A percentile compares a stretch with the other conserved stretches of the same genome.
Conservation (phyloP, 53 echinoderm and acorn worm genomes). For the Antedon mediterranea region DNA sequence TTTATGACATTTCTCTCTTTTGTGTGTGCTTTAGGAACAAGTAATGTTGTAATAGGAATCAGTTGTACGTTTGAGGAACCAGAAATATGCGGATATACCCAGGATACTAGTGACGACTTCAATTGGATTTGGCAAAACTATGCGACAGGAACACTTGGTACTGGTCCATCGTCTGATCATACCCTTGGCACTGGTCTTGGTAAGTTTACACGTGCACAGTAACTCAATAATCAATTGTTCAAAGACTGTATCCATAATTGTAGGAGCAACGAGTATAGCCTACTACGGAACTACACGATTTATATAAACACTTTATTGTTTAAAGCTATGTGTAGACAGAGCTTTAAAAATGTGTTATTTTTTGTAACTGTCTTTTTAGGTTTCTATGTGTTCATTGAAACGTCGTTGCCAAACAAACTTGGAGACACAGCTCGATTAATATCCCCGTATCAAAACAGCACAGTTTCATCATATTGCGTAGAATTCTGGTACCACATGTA, state of each 20-base stretch:
- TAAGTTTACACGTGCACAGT: neutral
- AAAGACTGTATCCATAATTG: too few relatives aligned
- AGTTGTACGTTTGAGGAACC: conserved; percentile 61
- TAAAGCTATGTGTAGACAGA: too few relatives aligned
- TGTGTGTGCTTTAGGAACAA: neutral
- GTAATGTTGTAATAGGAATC: conserved; percentile 14
- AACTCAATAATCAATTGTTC: too few relatives aligned
- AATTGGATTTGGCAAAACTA: conserved; percentile 67
- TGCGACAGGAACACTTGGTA: conserved; percentile 10
- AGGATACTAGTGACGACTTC: conserved; percentile 38
- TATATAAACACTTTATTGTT: neutral
- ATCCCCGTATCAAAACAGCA: conserved; percentile 28
- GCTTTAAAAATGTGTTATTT: too few relatives aligned
- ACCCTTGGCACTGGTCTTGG: conserved; percentile 28
- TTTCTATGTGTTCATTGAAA: conserved; percentile 44
- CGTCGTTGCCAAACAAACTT: conserved; percentile 1
- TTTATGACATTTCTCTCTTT: too few relatives aligned
- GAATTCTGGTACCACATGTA: conserved; percentile 92
- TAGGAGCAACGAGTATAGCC: too few relatives aligned
- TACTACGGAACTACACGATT: neutral
- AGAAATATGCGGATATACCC: conserved; percentile 58
- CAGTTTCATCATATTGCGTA: conserved; percentile 32
- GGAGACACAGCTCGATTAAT: conserved; percentile 32
- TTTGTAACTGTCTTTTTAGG: conserved; percentile 23
- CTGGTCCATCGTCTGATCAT: conserved; percentile 27